Base-by-base conservation (phyloP, 2,888 invertebrate genomes). In the Callyntrura sp. region DNA sequence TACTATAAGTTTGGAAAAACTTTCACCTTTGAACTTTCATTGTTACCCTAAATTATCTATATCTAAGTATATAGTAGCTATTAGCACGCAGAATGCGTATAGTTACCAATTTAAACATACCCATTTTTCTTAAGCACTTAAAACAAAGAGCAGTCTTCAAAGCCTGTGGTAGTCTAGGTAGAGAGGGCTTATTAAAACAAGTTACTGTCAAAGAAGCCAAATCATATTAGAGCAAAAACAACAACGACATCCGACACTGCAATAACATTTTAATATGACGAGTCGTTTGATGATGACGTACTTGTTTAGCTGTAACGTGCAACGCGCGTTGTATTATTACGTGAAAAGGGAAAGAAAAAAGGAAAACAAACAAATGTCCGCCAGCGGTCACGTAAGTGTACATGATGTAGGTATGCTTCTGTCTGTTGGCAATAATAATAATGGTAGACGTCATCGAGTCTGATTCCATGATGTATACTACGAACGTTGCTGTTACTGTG, bases 151-250 rank as follows among this genome's bases (percentile, higher is more conserved):
- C 17, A 68, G 17, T 43, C 17, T 2, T 43, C 17, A 81, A 51
- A 45, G 81, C 14, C 20, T 81, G 35, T 23, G n/a, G n/a, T 43
- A 43, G n/a, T n/a, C n/a, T 20, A 8, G 28, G 48, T 23, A 43
- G 14, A 70, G 35, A 35, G 35, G 48, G 20, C 57, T n/a, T 60
- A 70, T 84, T 76, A 73, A 85, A 73, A 85, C 60, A 60, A 57
- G 76, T 45, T 45, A 60, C 60, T 60, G 85, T 85, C 85, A 85
- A 85, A 85, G 76, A 62, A 85, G 85, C 60, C 85, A 76, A 55
- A 20, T 73, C 76, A 23, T 51, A 51, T 17, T 12, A 45, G 6
- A 68, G 35, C 43, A 45, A n/a, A 6, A 57, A 17, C 57, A n/a
- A 57, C 14, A 14, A 60, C 60, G 43, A n/a, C n/a, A n/a, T n/a